Conservation (phyloP, 2,797 vertebrate genomes). For the Eospalax fontanierii region DNA sequence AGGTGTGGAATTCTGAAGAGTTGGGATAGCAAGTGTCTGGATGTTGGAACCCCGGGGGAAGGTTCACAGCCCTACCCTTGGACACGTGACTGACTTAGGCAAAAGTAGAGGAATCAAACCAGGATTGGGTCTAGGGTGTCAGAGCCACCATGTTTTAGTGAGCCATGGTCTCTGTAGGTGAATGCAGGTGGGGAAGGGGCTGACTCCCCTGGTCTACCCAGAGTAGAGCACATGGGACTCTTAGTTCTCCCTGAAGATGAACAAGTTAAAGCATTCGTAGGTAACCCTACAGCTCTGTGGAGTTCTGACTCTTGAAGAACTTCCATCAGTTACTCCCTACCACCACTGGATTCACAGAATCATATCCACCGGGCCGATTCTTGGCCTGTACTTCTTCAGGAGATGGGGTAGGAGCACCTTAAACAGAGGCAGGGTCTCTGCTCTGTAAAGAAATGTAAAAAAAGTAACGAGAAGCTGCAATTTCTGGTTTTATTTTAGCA, state of each 20-base stretch:
- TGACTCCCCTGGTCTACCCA: fast-evolving
- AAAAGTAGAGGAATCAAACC: background rate
- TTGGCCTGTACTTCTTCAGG: too few relatives aligned
- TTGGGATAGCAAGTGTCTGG: background rate
- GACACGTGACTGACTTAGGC: background rate
- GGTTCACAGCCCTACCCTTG: background rate
- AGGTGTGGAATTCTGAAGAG: background rate
- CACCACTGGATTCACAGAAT: background rate
- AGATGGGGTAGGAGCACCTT: fast-evolving
- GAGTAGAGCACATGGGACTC: background rate
- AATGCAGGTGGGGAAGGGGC: too few relatives aligned
- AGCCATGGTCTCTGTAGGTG: background rate
- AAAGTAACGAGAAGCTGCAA: fast-evolving
- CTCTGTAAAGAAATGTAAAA: background rate
- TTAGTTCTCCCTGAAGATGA: background rate
- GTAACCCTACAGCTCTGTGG: background rate
- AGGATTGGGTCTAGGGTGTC: background rate
- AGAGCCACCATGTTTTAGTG: background rate
- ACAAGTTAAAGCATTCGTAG: background rate
- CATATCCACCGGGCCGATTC: background rate
- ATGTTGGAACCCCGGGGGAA: too few relatives aligned
- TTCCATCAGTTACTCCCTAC: too few relatives aligned
- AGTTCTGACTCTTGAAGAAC: background rate
- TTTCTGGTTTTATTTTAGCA: background rate
- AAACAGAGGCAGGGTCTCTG: too few relatives aligned